phyloP scores from a whole-genome alignment of 2,888 invertebrate species.

The Altica lythri region DNA sequence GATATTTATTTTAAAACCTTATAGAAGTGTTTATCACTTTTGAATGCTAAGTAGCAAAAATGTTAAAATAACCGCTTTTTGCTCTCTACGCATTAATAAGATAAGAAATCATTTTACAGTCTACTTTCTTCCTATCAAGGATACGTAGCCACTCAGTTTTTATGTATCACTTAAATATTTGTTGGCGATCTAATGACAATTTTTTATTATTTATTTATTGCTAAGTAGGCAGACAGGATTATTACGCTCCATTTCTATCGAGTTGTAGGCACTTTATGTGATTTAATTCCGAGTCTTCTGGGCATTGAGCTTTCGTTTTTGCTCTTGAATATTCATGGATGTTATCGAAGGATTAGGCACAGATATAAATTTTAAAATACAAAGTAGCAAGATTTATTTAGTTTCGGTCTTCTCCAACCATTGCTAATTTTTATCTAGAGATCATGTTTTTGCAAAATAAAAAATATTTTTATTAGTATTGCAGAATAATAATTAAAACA shows the following conservation, averaged over 20 bases:
- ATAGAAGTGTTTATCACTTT: no score
- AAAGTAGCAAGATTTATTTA: no score
- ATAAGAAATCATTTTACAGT: conserved; percentile 21
- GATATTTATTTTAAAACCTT: no score
- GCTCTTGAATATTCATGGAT: conserved; percentile 13
- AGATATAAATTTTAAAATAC: no score
- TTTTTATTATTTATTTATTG: conserved; percentile 17
- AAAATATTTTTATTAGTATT: no score
- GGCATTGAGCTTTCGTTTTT: conserved; percentile 14
- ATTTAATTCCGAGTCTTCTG: conserved; percentile 13
- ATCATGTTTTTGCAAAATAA: no score
- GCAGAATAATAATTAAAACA: no score
- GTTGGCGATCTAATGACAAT: conserved; percentile 10
- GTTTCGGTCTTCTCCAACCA: no score
- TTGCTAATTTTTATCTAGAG: no score
- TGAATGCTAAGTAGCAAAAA: conserved; percentile 3
- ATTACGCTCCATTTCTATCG: conserved; percentile 18
- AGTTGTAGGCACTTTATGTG: conserved; percentile 16
- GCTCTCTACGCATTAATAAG: conserved; percentile 9
- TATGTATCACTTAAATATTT: conserved; percentile 10
- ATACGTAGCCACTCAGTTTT: conserved; percentile 8
- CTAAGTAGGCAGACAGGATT: conserved; percentile 17
- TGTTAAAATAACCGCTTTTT: conserved; percentile 19
- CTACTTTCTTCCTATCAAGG: conserved; percentile 14
- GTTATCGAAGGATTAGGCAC: conserved; percentile 9